Base-by-base conservation (phyloP, 1,140 invertebrate genomes). In the Bombus polaris region DNA sequence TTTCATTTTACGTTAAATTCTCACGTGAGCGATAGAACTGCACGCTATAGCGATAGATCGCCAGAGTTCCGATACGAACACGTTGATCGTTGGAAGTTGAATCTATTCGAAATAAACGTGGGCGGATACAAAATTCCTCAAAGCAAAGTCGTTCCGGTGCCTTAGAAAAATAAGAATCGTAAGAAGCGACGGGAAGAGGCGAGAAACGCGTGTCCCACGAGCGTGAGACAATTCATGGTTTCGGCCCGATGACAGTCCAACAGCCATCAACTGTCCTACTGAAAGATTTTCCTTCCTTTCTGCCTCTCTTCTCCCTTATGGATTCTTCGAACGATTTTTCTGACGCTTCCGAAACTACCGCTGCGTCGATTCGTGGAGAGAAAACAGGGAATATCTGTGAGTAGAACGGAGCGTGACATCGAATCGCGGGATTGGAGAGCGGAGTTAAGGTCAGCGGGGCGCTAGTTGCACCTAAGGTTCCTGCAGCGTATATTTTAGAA, bases 151-250 rank as follows among this genome's bases (percentile, higher is more conserved):
- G 37, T 42, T 76, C 42, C n/a, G 28, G 76, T 59, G 65, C 25
- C 37, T 35, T 81, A 59, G 53, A 87, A 84, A 87, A 89, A 90
- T 80, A 90, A 83, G 76, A 81, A 77, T 81, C 59, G 15, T 32
- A 59, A 73, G 70, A 82, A 87, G 71, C 13, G 6, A 18, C n/a
- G 72, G 57, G 62, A 78, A 79, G 68, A 44, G 42, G 47, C 53
- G 72, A 44, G 59, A n/a, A 66, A 47, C 70, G 66, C 62, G 70
- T 75, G 81, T 87, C 53, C 75, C 70, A 79, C 3, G 57, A 81
- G 78, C 79, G 89, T 72, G 89, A 90, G 82, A 90, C 89, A 90
- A 90, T 90, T 90, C 86, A 90, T 90, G 89, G 88, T 90, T 79
- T 70, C 76, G 18, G 25, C 57, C 8, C 68, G 89, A 90, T 65